Evolutionary conservation across 2,888 invertebrate species (phyloP), one percentile per base, ranked within the genome.

Genomic region (Podotricha telesiphe): DNA sequence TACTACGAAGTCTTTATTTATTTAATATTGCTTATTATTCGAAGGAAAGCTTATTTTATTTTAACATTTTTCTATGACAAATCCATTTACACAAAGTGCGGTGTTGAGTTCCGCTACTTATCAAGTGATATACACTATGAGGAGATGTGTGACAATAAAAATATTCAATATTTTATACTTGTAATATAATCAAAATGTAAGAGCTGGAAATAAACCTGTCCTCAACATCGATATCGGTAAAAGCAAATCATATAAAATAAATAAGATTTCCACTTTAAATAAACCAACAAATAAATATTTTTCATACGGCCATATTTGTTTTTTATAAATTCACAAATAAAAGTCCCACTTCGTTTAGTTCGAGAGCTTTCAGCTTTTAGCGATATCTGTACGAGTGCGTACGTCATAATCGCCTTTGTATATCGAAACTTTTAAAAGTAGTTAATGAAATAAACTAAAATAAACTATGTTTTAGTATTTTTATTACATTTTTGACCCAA

Each of bases 331-430:
- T 17, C 11, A 7, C 17, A 11, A 34, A 10, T 34, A 37, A 34
- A 34, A 10, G 17, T 34, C 17, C 11, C 34, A 34, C 34, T 53
- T 55, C 34, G 55, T 37, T 37, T 13, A 17, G 34, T 17, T 34
- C 34, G 55, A 55, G 17, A 34, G 34, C 55, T 55, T 55, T 55
- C 55, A 55, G 55, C 34, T 55, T 55, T 55, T 10, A 34, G 10
- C 10, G 53, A 10, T 55, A 55, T 55, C 17, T 17, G 17, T 34
- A 11, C 15, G 51, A n/a, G 53, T n/a, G n/a, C n/a, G 28, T 34
- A 4, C 17, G 34, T 55, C 17, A 34, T 17, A 55, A 55, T 11
- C 11, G 34, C 17, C 28, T 17, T 34, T 55, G 34, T 34, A 3
- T 55, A 17, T 34, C 15, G 7, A 51, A 22, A 51, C 15, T 15